Conservation (phyloP, 2,888 invertebrate genomes). For the Netelia fuscicornis region DNA sequence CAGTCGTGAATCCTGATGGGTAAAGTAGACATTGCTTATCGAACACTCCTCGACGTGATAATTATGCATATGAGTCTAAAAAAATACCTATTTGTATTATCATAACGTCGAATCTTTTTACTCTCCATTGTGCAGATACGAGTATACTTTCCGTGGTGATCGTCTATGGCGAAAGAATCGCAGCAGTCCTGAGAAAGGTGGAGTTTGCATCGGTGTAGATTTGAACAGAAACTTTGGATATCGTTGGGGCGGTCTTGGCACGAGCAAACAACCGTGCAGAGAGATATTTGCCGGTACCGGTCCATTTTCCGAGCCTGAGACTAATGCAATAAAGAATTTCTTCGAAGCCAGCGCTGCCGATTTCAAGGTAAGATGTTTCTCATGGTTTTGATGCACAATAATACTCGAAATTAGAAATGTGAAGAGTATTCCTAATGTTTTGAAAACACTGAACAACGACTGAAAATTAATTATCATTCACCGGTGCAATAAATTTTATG, state of each 20-base stretch:
- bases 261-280: constrained; percentile 92
- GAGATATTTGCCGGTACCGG: constrained; percentile 92
- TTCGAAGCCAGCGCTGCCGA: constrained; percentile 84
- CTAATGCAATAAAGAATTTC: constrained; percentile 88
- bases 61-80: not conserved
- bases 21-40: constrained; percentile 81
- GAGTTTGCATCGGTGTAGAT: constrained; percentile 91
- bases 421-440: no score
- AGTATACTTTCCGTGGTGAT: constrained; percentile 92
- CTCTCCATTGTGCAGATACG: constrained; percentile 91
- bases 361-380: constrained; percentile 76
- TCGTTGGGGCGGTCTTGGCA: constrained; percentile 94
- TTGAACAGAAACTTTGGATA: constrained; percentile 95
- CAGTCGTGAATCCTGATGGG: constrained; percentile 91
- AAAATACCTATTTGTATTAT: constrained; percentile 3
- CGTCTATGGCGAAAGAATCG: constrained; percentile 94
- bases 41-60: constrained; percentile 30
- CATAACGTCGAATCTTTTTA: constrained; percentile 9
- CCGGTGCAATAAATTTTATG: no score
- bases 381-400: no score
- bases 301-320: constrained; percentile 95
- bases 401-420: no score
- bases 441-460: no score
- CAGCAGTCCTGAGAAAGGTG: constrained; percentile 85
- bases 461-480: no score